phyloP scores from a whole-genome alignment of 1,140 invertebrate genomes.

The Leguminivora glycinivorella region DNA sequence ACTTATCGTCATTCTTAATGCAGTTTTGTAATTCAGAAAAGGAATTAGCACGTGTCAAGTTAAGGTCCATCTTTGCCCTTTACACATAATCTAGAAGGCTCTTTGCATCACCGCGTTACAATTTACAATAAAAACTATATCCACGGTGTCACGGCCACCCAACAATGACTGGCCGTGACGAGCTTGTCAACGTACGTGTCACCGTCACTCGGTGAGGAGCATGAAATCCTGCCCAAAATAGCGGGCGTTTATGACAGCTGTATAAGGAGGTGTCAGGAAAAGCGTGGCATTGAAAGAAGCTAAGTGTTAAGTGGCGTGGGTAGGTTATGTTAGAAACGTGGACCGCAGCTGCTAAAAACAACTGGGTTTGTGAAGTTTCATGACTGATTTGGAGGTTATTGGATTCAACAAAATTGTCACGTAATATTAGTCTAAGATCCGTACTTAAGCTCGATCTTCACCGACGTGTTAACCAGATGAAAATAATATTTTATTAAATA shows the following conservation, averaged over 20 bases:
- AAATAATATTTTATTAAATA: no score
- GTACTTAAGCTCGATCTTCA: no score
- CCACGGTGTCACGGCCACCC: constrained; percentile 28
- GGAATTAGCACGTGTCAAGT: not conserved
- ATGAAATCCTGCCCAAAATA: constrained; percentile 13
- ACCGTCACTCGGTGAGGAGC: not conserved
- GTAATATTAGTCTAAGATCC: no score
- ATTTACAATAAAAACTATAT: constrained; percentile 26
- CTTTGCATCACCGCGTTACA: constrained; percentile 15
- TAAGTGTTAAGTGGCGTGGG: constrained; percentile 3
- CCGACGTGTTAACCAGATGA: no score
- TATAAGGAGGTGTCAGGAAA: constrained; percentile 29
- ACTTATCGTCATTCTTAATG: no score
- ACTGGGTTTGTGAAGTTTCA: not conserved
- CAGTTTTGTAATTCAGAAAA: no score
- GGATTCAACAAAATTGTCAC: no score
- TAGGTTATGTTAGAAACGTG: not conserved
- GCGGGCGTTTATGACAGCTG: constrained; percentile 30
- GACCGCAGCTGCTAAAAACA: not conserved
- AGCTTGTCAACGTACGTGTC: constrained; percentile 27
- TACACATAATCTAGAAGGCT: not conserved
- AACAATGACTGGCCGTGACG: constrained; percentile 31
- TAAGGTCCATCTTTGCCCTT: not conserved
- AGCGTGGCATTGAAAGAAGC: constrained; percentile 30
- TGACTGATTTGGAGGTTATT: no score